Conservation (phyloP, 2,113 vertebrate genomes). For the Symphodus melops region DNA sequence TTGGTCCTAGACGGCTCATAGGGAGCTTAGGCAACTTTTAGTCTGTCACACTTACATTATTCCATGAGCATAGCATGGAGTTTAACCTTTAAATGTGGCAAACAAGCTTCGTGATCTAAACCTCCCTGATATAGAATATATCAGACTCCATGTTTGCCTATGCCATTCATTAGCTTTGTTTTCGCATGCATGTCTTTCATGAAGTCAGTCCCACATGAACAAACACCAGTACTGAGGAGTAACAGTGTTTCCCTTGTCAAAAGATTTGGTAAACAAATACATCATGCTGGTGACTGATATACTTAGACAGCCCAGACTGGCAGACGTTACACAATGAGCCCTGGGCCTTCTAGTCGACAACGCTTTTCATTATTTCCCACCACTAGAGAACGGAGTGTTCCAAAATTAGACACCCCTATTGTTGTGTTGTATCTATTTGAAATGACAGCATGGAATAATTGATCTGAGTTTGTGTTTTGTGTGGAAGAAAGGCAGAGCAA, state of each 20-base stretch:
- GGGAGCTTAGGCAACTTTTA: no score
- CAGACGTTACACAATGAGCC: slow-evolving; percentile 64
- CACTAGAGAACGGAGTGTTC: slow-evolving; percentile 37
- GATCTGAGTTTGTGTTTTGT: slow-evolving; percentile 22
- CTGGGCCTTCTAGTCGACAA: slow-evolving; percentile 37
- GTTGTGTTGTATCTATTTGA: slow-evolving; percentile 54
- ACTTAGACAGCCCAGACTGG: slow-evolving; percentile 64
- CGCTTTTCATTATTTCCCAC: slow-evolving; percentile 69
- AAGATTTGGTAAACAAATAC: slow-evolving; percentile 73
- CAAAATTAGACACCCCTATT: slow-evolving; percentile 55
- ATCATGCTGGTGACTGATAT: slow-evolving; percentile 65
- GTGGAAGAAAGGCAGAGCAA: background rate
- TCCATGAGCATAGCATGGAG: no score
- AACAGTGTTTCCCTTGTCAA: slow-evolving; percentile 67
- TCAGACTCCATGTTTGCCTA: background rate
- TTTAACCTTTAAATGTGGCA: no score
- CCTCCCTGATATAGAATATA: background rate
- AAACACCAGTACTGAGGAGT: slow-evolving; percentile 48
- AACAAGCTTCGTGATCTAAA: no score
- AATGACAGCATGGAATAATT: slow-evolving; percentile 54
- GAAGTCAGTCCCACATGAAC: slow-evolving; percentile 32
- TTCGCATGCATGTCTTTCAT: slow-evolving; percentile 1
- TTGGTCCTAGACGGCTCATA: no score
- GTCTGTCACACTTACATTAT: no score
- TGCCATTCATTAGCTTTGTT: background rate